A percentile compares a stretch with the other conserved stretches of the same genome.
phyloP scores from a whole-genome alignment of 2,113 vertebrate genomes.

The Cyprinodon brontotheroides region DNA sequence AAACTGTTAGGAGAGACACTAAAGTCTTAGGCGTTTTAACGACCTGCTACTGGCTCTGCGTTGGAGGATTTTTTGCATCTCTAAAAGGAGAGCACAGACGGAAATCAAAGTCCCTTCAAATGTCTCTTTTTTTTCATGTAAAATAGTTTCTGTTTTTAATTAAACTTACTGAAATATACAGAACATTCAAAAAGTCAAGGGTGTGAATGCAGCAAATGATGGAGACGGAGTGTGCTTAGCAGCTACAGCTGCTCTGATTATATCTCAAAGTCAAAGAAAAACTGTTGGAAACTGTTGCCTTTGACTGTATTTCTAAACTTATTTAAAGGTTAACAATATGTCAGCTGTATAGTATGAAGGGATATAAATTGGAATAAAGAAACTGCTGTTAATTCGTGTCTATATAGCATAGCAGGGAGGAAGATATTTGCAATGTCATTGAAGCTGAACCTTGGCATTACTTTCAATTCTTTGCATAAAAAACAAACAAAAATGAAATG shows the following conservation, averaged over 20 bases:
- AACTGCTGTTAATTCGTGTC: not conserved
- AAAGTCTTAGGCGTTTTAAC: slow-evolving; percentile 57
- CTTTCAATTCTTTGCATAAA: not conserved
- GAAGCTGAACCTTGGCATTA: not conserved
- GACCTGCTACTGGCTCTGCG: slow-evolving; percentile 21
- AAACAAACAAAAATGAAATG: not conserved
- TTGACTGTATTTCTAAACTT: not conserved
- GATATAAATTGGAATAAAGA: not conserved
- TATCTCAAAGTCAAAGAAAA: slow-evolving; percentile 22
- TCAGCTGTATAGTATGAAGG: not conserved
- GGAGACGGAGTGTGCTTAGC: slow-evolving; percentile 16
- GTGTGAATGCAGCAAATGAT: slow-evolving; percentile 35
- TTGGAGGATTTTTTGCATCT: slow-evolving; percentile 64
- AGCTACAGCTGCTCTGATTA: slow-evolving; percentile 41
- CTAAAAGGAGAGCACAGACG: slow-evolving; percentile 59
- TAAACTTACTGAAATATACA: slow-evolving; percentile 32
- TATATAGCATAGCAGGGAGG: not conserved
- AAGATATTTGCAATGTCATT: not conserved
- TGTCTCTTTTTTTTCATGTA: slow-evolving; percentile 56
- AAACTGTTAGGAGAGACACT: slow-evolving; percentile 65
- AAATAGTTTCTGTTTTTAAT: slow-evolving; percentile 61
- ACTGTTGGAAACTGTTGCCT: not conserved
- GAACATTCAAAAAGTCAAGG: slow-evolving; percentile 18
- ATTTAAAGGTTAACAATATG: not conserved
- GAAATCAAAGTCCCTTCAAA: slow-evolving; percentile 73